Conservation (phyloP, 2,797 vertebrate species). For the Limosa lapponica region DNA sequence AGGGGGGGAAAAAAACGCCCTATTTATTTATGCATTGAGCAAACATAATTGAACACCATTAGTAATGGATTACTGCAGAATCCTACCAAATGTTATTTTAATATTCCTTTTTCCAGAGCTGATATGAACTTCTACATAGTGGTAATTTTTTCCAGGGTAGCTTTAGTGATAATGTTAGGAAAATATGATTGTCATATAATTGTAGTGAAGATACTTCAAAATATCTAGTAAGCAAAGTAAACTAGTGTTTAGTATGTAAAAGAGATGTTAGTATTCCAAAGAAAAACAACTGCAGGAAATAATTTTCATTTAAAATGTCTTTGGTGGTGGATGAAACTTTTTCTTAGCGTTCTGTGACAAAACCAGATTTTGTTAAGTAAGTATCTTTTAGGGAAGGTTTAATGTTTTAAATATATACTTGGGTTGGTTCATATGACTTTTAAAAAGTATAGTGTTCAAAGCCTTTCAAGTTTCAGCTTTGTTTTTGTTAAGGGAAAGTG, state of each 20-base stretch:
- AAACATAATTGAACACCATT: background rate
- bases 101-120: background rate
- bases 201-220: background rate
- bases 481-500: background rate
- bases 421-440: background rate
- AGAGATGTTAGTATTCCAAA: background rate
- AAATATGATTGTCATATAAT: background rate
- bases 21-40: background rate
- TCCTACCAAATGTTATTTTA: background rate
- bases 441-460: background rate
- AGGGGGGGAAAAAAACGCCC: background rate
- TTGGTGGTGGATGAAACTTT: background rate
- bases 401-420: background rate
- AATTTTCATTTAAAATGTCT: background rate
- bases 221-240: background rate
- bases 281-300: background rate
- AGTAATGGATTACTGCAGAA: background rate
- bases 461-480: background rate
- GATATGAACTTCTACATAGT: background rate
- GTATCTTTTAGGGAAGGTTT: background rate
- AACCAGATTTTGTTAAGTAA: background rate
- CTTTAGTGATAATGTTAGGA: background rate
- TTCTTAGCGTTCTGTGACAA: background rate
- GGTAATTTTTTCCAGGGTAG: background rate
- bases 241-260: background rate